phyloP scores from a whole-genome alignment of 2,888 invertebrate genomes.

The Apotomis capreana region DNA sequence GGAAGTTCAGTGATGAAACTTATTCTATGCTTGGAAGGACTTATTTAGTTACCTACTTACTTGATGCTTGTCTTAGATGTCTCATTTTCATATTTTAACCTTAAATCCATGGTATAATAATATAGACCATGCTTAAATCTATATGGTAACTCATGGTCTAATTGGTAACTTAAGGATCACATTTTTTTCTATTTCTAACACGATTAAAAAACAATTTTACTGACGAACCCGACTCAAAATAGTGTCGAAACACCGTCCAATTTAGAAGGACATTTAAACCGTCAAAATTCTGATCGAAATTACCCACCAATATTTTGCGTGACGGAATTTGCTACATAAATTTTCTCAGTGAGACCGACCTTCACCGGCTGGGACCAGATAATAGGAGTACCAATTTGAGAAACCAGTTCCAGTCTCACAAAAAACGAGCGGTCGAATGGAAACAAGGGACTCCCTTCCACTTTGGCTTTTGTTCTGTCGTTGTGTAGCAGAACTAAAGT shows the following conservation, averaged over 20 bases:
- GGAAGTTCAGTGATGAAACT: no score
- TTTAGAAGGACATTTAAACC: slow-evolving; percentile 41
- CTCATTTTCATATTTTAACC: no score
- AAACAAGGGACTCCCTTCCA: slow-evolving; percentile 68
- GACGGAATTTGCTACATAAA: slow-evolving; percentile 78
- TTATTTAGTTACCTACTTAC: not conserved
- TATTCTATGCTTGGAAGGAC: not conserved
- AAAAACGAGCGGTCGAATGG: slow-evolving; percentile 69
- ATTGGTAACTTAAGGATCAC: not conserved
- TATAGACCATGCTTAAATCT: no score
- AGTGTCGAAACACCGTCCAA: slow-evolving; percentile 37
- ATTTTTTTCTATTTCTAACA: not conserved
- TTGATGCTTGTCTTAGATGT: no score
- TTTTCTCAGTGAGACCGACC: slow-evolving; percentile 73
- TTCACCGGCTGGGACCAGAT: slow-evolving; percentile 75
- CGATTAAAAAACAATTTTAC: not conserved
- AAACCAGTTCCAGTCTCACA: slow-evolving; percentile 75
- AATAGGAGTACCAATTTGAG: slow-evolving; percentile 80
- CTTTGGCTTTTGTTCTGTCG: slow-evolving; percentile 65
- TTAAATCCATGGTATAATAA: no score
- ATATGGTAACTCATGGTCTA: no score
- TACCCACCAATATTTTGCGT: slow-evolving; percentile 77
- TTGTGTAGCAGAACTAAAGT: slow-evolving; percentile 48
- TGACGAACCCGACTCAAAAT: slow-evolving; percentile 9
- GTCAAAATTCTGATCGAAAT: slow-evolving; percentile 49